phyloP scores from a whole-genome alignment of 2,797 vertebrate species.

The Hirundo rustica region DNA sequence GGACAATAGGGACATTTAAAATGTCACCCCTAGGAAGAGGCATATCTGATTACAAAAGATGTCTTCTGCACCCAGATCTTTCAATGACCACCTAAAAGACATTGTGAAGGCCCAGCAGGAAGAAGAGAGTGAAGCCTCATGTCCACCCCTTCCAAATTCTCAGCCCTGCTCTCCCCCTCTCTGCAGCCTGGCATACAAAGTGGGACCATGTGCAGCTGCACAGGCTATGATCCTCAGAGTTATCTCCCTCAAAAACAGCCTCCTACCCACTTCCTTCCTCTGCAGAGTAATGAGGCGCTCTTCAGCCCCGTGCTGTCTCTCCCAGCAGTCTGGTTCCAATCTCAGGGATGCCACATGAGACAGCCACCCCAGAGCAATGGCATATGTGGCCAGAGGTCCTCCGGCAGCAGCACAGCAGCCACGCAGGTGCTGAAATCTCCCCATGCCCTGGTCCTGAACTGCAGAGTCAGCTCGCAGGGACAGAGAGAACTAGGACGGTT shows the following conservation, averaged over 20 bases:
- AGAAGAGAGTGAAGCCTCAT: background rate
- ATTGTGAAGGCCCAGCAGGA: background rate
- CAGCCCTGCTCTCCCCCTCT: background rate
- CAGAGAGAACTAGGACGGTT: background rate
- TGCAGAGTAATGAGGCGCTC: background rate
- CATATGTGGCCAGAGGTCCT: slow-evolving; percentile 42
- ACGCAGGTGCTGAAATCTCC: slow-evolving; percentile 21
- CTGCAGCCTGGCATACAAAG: background rate
- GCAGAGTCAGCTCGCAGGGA: slow-evolving; percentile 33
- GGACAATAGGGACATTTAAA: background rate
- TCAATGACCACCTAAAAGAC: background rate
- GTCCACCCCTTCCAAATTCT: background rate
- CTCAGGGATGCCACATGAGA: slow-evolving; percentile 52
- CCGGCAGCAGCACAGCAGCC: slow-evolving; percentile 18
- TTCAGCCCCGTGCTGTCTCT: background rate
- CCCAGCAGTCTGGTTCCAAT: background rate
- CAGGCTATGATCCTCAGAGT: background rate
- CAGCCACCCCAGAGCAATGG: slow-evolving; percentile 15
- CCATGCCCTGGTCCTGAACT: background rate
- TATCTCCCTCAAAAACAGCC: background rate
- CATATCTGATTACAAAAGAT: background rate
- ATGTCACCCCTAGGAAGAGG: background rate
- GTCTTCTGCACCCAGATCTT: background rate
- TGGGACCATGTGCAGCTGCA: background rate
- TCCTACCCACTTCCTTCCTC: slow-evolving; percentile 44